Evolutionary conservation across 1,140 invertebrate species (phyloP).

Genomic region (Ylistrum balloti): DNA sequence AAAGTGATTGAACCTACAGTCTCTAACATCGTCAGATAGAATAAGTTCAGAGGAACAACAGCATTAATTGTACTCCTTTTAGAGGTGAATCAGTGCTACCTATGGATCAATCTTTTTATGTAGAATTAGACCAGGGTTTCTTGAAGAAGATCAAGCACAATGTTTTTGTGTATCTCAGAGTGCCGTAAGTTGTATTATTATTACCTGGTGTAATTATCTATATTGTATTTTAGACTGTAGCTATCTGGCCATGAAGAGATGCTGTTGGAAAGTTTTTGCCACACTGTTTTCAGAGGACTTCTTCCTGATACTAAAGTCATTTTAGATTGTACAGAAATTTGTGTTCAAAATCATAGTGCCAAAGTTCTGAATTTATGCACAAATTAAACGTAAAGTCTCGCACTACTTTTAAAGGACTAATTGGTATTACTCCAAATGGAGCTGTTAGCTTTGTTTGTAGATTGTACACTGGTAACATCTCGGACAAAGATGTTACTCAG

Average conservation of each 20-base stretch:
- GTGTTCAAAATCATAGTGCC: conserved; percentile 75
- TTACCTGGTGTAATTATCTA: conserved; percentile 68
- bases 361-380: conserved; percentile 55
- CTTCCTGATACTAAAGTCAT: conserved; percentile 79
- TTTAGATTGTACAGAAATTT: conserved; percentile 82
- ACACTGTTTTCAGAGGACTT: conserved; percentile 75
- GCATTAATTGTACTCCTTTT: not conserved
- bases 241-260: conserved; percentile 54
- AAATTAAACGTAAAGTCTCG: conserved; percentile 65
- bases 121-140: conserved; percentile 49
- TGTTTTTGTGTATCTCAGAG: conserved; percentile 56
- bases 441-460: conserved; percentile 58
- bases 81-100: not conserved
- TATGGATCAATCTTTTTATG: conserved; percentile 58
- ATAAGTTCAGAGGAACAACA: conserved; percentile 15
- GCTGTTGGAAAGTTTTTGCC: conserved; percentile 66
- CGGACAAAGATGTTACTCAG: conserved; percentile 66
- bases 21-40: conserved; percentile 14
- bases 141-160: conserved; percentile 57
- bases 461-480: conserved; percentile 60
- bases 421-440: conserved; percentile 67
- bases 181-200: conserved; percentile 58
- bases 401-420: conserved; percentile 65
- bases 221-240: conserved; percentile 53
- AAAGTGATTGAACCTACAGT: conserved; percentile 43